Base-by-base conservation (phyloP, 2,797 vertebrate genomes). In the Eulemur coronatus region DNA sequence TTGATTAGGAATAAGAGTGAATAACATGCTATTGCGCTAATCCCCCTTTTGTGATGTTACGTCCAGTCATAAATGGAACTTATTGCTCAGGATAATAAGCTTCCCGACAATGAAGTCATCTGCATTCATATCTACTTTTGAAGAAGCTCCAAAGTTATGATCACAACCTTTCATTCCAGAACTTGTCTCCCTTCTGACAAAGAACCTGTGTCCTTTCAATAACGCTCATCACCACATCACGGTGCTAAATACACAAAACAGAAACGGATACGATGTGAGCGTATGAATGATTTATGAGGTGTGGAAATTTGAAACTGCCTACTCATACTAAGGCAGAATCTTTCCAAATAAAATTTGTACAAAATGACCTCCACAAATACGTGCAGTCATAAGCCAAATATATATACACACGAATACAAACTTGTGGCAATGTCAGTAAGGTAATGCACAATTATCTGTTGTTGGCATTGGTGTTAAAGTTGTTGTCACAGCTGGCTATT, bases 201-300 rank as follows among this genome's bases (percentile, higher is more conserved):
- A 82, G 63, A 93, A 82, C 55, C 72, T 94, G 41, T 94, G 85
- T 91, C 67, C 84, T 89, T 96, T 93, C 82, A 43, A 13, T 89
- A 76, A 80, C 20, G 43, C 6, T 91, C 65, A 67, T 84, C 89
- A 65, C 61, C 5, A 55, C n/a, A 95, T 93, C 84, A 43, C 1
- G 50, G 10, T 26, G 70, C 84, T 72, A 95, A 95, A 96, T 90
- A 94, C 91, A 88, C 80, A 94, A 81, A 86, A 76, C 72, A 76
- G 55, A 76, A 95, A 78, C 94, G 92, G 84, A 63, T 59, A 76
- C 70, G 80, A 79, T 33, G 28, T 79, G 6, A 55, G 2, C 12
- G 10, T 70, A 76, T 93, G 76, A 92, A 94, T 93, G 72, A 95
- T 95, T 84, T 88, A 95, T 85, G 52, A 92, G 46, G 13, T 30